These are phyloP conservation scores for Apogon hyalosoma DNA, from an alignment of 2,797 vertebrate species.

Conservation along the genomic window DNA sequence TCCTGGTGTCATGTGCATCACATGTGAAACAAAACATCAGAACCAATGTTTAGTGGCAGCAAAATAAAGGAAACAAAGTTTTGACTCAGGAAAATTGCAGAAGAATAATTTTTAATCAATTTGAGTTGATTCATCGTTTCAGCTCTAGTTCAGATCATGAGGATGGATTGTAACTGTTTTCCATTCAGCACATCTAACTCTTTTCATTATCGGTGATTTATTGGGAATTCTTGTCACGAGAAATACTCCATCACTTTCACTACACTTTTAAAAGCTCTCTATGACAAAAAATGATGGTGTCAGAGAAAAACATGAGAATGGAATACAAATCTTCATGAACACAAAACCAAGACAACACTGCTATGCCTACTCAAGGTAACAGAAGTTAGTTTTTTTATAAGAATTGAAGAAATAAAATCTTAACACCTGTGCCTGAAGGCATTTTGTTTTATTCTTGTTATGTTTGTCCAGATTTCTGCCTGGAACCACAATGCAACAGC, in stretches of 20 bases:
- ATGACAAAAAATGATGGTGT: slow-evolving; percentile 17
- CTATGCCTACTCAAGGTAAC: too few species aligned
- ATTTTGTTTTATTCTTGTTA: too few species aligned
- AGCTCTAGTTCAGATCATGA: background rate
- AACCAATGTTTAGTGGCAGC: background rate
- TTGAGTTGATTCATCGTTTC: too few species aligned
- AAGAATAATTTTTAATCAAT: too few species aligned
- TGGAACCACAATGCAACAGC: too few species aligned
- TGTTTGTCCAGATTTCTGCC: too few species aligned
- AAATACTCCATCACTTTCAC: slow-evolving; percentile 4
- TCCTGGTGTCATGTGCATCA: too few species aligned
- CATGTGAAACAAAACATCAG: background rate
- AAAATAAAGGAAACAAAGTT: background rate
- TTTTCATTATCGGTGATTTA: slow-evolving; percentile 36
- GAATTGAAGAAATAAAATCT: too few species aligned
- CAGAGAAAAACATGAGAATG: slow-evolving; percentile 11
- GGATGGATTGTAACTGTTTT: slow-evolving; percentile 21
- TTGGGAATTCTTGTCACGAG: slow-evolving; percentile 7
- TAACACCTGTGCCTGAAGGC: too few species aligned
- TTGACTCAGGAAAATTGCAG: background rate
- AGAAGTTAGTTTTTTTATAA: too few species aligned
- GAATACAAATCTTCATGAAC: background rate
- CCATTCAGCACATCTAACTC: slow-evolving; percentile 4
- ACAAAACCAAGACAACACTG: too few species aligned
- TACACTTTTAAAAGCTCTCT: background rate